phyloP scores from a whole-genome alignment of 2,797 vertebrate species.

The Sebastiscus tertius region DNA sequence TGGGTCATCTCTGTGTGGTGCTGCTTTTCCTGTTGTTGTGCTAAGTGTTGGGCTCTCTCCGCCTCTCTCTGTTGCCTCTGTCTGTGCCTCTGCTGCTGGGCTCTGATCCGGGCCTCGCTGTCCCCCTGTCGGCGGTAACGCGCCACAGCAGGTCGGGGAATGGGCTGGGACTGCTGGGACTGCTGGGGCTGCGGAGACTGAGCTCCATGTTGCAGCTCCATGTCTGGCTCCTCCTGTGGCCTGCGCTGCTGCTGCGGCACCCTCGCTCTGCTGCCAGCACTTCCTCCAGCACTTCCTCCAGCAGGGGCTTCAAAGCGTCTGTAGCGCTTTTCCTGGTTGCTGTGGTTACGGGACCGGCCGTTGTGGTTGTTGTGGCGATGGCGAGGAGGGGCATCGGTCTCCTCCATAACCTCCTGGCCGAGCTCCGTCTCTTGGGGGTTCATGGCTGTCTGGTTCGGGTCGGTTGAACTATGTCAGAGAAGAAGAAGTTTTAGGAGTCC shows the following conservation, averaged over 20 bases:
- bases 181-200: constrained; percentile 43
- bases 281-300: constrained; percentile 3
- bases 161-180: constrained; percentile 66
- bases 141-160: constrained; percentile 78
- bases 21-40: constrained; percentile 59
- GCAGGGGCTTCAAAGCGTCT: constrained; percentile 66
- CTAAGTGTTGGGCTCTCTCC: constrained; percentile 70
- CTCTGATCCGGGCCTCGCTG: constrained; percentile 79
- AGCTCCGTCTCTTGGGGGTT: constrained; percentile 87
- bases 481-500: constrained; percentile 50
- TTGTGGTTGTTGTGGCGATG: constrained; percentile 66
- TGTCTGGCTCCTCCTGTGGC: constrained; percentile 59
- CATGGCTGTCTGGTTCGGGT: constrained; percentile 82
- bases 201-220: constrained; percentile 64
- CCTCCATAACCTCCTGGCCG: constrained; percentile 86
- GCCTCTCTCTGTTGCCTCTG: constrained; percentile 77
- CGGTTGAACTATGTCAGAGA: constrained; percentile 55
- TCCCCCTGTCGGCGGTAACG: constrained; percentile 80
- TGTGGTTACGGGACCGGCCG: constrained; percentile 60
- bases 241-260: constrained; percentile 34
- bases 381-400: constrained; percentile 43
- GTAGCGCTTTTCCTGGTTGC: constrained; percentile 67
- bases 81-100: constrained; percentile 74
- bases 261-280: constrained; percentile 21
- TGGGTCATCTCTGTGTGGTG: constrained; percentile 66